phyloP scores from a whole-genome alignment of 2,113 vertebrate species.

The Osmerus mordax region DNA sequence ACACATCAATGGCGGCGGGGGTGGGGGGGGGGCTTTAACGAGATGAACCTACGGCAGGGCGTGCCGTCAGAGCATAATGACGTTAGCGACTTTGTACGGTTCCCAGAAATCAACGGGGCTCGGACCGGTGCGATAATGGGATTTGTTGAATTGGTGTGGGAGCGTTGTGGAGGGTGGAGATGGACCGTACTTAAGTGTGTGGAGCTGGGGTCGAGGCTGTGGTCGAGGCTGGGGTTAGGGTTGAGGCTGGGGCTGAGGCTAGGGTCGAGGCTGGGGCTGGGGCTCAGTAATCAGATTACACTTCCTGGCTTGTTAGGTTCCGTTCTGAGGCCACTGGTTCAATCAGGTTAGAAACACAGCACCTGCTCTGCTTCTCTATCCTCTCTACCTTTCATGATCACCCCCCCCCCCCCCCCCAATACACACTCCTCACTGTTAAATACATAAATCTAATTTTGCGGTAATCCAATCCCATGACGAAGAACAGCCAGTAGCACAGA shows the following conservation, averaged over 20 bases:
- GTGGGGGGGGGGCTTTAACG: background rate
- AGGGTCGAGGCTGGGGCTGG: background rate
- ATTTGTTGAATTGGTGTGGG: constrained; percentile 55
- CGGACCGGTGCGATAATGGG: constrained; percentile 31
- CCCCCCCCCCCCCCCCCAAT: background rate
- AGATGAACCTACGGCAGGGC: constrained; percentile 15
- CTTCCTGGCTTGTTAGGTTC: background rate
- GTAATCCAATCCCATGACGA: background rate
- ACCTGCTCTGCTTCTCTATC: constrained; percentile 29
- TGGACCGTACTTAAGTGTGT: too few relatives aligned
- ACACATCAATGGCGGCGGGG: too few relatives aligned
- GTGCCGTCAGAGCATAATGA: constrained; percentile 42
- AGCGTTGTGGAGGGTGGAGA: too few relatives aligned
- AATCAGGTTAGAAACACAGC: constrained; percentile 66
- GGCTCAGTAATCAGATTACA: background rate
- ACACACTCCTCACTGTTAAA: background rate
- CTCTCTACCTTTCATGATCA: constrained; percentile 26
- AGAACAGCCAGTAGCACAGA: background rate
- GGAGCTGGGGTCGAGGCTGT: background rate
- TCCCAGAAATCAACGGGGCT: constrained; percentile 45
- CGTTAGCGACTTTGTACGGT: constrained; percentile 45
- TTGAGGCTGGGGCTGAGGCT: background rate
- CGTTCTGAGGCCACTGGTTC: constrained; percentile 35
- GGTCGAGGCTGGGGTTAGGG: constrained; percentile 42
- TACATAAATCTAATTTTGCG: too few relatives aligned